These are phyloP conservation scores for Archilochus colubris DNA, from an alignment of 2,113 vertebrate species.

Conservation along the genomic window DNA sequence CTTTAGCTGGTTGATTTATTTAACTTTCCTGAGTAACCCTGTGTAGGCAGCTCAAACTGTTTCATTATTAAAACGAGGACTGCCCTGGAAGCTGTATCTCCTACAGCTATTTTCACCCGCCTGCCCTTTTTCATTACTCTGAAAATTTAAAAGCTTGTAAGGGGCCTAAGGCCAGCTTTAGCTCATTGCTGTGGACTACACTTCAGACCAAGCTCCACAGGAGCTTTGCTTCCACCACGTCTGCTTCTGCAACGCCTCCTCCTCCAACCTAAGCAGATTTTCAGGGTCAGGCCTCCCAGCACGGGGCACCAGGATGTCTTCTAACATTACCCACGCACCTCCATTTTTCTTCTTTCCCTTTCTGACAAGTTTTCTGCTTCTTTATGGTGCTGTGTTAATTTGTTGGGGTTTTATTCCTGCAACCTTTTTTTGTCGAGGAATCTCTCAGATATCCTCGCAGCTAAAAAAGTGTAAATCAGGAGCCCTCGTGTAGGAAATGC, in stretches of 20 bases:
- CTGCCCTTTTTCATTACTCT: not conserved
- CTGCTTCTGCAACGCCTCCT: not conserved
- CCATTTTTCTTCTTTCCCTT: not conserved
- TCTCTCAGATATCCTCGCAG: not conserved
- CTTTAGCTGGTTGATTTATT: constrained; percentile 58
- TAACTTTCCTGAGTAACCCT: constrained; percentile 30
- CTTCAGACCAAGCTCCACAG: not conserved
- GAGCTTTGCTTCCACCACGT: not conserved
- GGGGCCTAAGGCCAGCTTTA: not conserved
- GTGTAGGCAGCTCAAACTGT: constrained; percentile 11
- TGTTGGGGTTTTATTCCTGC: not conserved
- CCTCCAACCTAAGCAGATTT: not conserved
- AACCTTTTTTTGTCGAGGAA: not conserved
- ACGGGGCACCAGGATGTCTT: not conserved
- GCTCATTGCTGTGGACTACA: not conserved
- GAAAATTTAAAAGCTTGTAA: not conserved
- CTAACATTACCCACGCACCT: not conserved
- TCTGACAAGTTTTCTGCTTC: constrained; percentile 1
- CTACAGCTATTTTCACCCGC: not conserved
- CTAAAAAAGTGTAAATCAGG: not conserved
- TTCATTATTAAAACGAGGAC: constrained; percentile 27
- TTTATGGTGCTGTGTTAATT: constrained; percentile 18
- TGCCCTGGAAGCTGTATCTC: not conserved
- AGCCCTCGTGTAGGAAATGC: constrained; percentile 36
- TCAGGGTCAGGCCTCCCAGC: not conserved